A percentile compares a stretch with the other conserved stretches of the same genome.
These are phyloP conservation scores for Falcunculus frontatus DNA, from an alignment of 2,113 vertebrate species.

Conservation along the genomic window DNA sequence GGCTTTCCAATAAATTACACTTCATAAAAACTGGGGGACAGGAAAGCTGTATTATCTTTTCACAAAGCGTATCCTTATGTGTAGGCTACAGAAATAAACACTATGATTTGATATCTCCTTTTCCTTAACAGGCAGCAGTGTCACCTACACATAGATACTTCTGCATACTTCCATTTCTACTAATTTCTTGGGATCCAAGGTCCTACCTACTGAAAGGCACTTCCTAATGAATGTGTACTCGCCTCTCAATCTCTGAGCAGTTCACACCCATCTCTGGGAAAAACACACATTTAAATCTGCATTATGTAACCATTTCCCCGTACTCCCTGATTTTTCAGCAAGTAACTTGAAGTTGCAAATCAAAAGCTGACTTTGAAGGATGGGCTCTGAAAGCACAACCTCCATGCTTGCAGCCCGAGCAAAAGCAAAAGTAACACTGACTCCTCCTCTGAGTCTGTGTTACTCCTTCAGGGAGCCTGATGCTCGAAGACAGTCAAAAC, in stretches of 20 bases:
- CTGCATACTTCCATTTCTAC: background rate
- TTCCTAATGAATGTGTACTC: background rate
- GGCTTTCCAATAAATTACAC: background rate
- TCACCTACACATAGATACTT: background rate
- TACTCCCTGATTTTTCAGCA: background rate
- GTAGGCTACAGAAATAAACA: background rate
- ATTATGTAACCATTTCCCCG: background rate
- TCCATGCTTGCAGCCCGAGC: fast-evolving
- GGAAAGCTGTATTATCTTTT: background rate
- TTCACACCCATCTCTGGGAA: background rate
- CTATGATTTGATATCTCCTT: background rate
- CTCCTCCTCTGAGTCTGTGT: background rate
- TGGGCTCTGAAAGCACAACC: background rate
- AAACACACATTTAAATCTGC: background rate
- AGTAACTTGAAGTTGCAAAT: background rate
- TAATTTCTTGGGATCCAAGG: background rate
- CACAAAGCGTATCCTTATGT: background rate
- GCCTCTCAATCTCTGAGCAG: background rate
- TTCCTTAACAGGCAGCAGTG: background rate
- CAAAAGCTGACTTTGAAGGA: background rate
- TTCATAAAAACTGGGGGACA: background rate
- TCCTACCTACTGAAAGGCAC: background rate
- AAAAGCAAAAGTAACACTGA: too few species aligned
- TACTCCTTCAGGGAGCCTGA: background rate
- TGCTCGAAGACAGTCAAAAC: background rate